Conservation (phyloP, 2,113 vertebrate species). For the Gallinago undulata region DNA sequence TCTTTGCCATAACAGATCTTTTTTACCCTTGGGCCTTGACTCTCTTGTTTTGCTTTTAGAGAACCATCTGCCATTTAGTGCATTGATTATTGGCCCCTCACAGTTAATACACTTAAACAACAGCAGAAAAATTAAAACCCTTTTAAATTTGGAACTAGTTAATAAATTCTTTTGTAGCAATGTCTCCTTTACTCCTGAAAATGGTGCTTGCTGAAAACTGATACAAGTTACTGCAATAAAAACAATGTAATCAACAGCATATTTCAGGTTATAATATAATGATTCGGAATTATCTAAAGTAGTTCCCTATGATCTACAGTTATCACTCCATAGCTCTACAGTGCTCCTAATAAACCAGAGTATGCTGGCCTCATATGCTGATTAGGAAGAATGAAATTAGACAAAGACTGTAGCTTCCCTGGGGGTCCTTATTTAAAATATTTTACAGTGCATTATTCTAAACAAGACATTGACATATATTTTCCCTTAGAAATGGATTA, state of each 20-base stretch:
- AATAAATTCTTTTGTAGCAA: not conserved
- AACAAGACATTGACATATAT: not conserved
- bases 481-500: not conserved
- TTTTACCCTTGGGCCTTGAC: not conserved
- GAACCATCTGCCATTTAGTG: not conserved
- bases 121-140: not conserved
- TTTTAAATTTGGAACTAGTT: not conserved
- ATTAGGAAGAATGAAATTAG: not conserved
- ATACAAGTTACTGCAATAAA: not conserved
- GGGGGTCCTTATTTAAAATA: not conserved
- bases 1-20: not conserved
- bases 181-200: not conserved
- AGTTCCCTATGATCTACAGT: not conserved
- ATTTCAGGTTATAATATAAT: not conserved
- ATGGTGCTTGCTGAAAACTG: not conserved
- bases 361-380: not conserved
- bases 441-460: not conserved
- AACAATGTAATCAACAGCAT: not conserved
- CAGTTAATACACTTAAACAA: not conserved
- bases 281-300: not conserved
- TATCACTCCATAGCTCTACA: not conserved
- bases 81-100: not conserved
- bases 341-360: not conserved
- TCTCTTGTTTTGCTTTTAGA: not conserved
- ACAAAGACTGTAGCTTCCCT: not conserved